A percentile compares a stretch with the other conserved stretches of the same genome.
These are phyloP conservation scores for Synanthedon tipuliformis DNA, from an alignment of 2,888 invertebrate genomes.

Conservation along the genomic window DNA sequence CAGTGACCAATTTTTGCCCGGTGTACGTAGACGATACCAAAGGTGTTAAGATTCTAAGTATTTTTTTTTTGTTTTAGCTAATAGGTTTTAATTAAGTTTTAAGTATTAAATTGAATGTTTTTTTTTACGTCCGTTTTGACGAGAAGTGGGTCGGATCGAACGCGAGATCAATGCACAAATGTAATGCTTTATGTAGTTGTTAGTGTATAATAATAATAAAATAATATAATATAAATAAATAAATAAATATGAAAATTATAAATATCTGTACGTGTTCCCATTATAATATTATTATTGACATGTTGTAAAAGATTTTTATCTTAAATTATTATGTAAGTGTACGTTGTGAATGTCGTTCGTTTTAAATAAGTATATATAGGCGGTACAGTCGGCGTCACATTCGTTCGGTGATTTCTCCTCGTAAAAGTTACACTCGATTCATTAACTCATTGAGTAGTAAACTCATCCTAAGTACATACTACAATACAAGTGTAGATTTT, in stretches of 20 bases:
- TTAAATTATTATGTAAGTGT: slow-evolving; percentile 13
- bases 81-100: not conserved
- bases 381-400: no score
- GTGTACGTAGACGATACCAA: slow-evolving; percentile 24
- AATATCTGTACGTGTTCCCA: slow-evolving; percentile 43
- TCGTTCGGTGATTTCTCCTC: no score
- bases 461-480: no score
- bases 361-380: not conserved
- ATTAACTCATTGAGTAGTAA: no score
- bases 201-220: slow-evolving; percentile 41
- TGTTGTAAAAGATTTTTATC: slow-evolving; percentile 11
- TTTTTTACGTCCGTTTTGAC: slow-evolving; percentile 4
- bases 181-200: slow-evolving; percentile 60
- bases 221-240: not conserved
- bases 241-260: slow-evolving; percentile 19
- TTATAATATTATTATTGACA: slow-evolving; percentile 15
- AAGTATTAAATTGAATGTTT: not conserved
- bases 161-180: slow-evolving; percentile 41
- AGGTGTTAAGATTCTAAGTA: slow-evolving; percentile 31
- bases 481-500: no score
- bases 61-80: slow-evolving; percentile 2
- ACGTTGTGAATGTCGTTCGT: slow-evolving; percentile 11
- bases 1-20: not conserved
- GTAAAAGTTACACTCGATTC: no score
- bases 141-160: slow-evolving; percentile 5